These are phyloP conservation scores for Drosophila neoperkinsi DNA, from an alignment of 2,888 invertebrate species.

Conservation along the genomic window DNA sequence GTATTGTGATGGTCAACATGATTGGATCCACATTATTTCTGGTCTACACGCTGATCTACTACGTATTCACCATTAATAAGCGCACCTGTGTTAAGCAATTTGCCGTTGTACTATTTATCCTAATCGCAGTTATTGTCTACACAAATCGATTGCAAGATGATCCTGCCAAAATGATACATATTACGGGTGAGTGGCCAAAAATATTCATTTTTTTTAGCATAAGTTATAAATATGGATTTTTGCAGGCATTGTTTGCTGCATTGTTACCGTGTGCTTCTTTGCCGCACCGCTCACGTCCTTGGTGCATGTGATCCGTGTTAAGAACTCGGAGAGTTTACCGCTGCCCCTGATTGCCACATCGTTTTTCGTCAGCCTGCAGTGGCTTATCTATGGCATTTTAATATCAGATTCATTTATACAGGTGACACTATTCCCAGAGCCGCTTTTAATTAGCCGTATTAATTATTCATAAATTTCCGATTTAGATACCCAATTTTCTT, in stretches of 20 bases:
- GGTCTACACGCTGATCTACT: conserved; percentile 90
- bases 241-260: conserved; percentile 88
- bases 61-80: conserved; percentile 90
- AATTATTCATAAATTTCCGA: neutral
- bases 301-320: conserved; percentile 91
- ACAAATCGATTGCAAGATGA: conserved; percentile 87
- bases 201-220: neutral
- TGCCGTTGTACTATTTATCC: conserved; percentile 86
- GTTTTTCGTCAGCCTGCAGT: conserved; percentile 92
- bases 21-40: conserved; percentile 91
- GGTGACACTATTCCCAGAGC: conserved; percentile 85
- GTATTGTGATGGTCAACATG: conserved; percentile 90
- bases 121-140: conserved; percentile 87
- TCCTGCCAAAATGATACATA: conserved; percentile 86
- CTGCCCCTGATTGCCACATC: conserved; percentile 94
- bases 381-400: conserved; percentile 93
- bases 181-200: conserved; percentile 87
- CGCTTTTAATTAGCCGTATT: neutral
- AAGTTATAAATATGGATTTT: neutral
- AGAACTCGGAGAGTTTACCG: conserved; percentile 94
- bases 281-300: conserved; percentile 93
- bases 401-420: conserved; percentile 92
- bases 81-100: conserved; percentile 88
- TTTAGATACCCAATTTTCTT: conserved; percentile 91
- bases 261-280: conserved; percentile 91